A percentile compares a stretch with the other conserved stretches of the same genome.
These are phyloP conservation scores for Drosophila neocordata DNA, from an alignment of 1,140 invertebrate species.

Conservation along the genomic window DNA sequence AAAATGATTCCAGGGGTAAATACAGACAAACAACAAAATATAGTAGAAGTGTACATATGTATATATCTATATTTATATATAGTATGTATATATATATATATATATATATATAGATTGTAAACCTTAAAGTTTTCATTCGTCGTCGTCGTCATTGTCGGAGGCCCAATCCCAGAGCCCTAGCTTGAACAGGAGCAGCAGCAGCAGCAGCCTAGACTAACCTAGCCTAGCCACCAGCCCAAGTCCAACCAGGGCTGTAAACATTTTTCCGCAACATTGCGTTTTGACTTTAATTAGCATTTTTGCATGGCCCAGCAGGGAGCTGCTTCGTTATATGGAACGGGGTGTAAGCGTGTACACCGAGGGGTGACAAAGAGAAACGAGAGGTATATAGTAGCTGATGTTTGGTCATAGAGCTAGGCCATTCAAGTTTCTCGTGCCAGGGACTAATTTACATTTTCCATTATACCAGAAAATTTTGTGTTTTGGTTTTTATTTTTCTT, in stretches of 20 bases:
- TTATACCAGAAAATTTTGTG: conserved; percentile 23
- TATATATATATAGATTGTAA: conserved; percentile 1
- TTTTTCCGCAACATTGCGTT: conserved; percentile 76
- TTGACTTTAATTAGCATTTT: conserved; percentile 80
- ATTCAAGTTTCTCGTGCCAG: conserved; percentile 15
- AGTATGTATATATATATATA: too few species aligned
- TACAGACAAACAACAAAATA: conserved; percentile 16
- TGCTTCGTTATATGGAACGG: background rate
- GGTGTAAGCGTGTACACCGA: background rate
- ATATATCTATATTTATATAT: background rate
- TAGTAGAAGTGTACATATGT: conserved; percentile 3
- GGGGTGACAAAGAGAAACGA: background rate
- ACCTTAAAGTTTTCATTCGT: conserved; percentile 60
- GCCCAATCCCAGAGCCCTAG: background rate
- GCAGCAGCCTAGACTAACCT: background rate
- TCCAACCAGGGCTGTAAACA: conserved; percentile 54
- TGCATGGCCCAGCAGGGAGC: conserved; percentile 15
- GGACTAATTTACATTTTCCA: conserved; percentile 48
- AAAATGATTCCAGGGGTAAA: conserved; percentile 14
- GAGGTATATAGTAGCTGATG: conserved; percentile 4
- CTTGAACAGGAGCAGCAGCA: background rate
- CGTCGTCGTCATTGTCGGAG: conserved; percentile 5
- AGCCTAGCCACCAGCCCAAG: background rate
- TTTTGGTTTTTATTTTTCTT: conserved; percentile 16
- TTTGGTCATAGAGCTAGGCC: conserved; percentile 8